Evolutionary conservation across 1,140 invertebrate species (phyloP), one percentile per base, ranked within the genome.

Genomic region (Holotrichia oblita): DNA sequence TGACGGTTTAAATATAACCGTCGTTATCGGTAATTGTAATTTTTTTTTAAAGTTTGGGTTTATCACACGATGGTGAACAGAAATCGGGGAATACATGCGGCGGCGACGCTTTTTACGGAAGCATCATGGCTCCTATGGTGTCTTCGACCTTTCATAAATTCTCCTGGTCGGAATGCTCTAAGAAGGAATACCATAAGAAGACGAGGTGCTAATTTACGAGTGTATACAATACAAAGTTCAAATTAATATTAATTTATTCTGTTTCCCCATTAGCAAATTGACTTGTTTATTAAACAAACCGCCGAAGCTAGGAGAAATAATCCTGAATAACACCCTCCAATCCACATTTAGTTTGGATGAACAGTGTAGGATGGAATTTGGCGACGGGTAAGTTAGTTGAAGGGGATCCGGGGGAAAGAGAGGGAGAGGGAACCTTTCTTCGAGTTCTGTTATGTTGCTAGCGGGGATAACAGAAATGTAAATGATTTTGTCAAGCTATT

Each of bases 61-160:
- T 95, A 72, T 92, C 90, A 24, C 94, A 96, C 83, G 94, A 95
- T 81, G 93, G 93, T 0, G 92, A 94, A 76, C 80, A 84, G 72
- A 86, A 87, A 77, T 86, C 88, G 3, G 89, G 89, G 7, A 94
- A 93, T 80, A 87, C 89, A 10, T 95, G 94, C 83, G 86, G 86
- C 7, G 88, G 90, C 3, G 91, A 92, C 76, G 89, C 91, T 1
- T 84, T 88, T 7, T 86, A 89, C 40, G 93, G 93, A 0, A 93
- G 92, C 42, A 92, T 96, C 4, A 96, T 95, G 94, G 93, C 94
- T 0, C 92, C 93, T 0, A 91, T 94, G 83, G 94, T 96, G 0
- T 89, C 93, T 0, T 92, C 94, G 6, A 94, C 92, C 7, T 93
- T 94, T 79, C 91, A 93, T 83, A 90, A 91, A 80, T 94, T 93